These are phyloP conservation scores for Scortum barcoo DNA, from an alignment of 2,113 vertebrate species.

Conservation along the genomic window DNA sequence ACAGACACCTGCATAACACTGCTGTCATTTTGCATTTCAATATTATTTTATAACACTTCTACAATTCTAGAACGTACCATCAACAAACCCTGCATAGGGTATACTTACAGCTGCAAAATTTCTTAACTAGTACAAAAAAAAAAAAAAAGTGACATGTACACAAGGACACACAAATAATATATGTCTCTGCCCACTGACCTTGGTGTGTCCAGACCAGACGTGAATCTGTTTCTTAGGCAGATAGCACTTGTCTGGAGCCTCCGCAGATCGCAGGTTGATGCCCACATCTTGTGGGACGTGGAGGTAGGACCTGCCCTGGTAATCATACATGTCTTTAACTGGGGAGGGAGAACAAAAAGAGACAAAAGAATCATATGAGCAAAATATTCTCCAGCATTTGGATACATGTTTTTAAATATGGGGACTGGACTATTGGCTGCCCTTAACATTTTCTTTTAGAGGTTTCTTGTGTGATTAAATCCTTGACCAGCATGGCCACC, in stretches of 20 bases:
- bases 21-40: not conserved
- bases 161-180: not conserved
- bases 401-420: not conserved
- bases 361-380: not conserved
- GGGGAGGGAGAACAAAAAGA: slow-evolving; percentile 35
- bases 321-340: slow-evolving; percentile 99
- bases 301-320: slow-evolving; percentile 97
- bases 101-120: not conserved
- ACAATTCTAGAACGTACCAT: not conserved
- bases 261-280: slow-evolving; percentile 92
- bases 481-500: not conserved
- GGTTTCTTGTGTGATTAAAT: not conserved
- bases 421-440: not conserved
- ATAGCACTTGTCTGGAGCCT: slow-evolving; percentile 96
- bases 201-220: slow-evolving; percentile 98
- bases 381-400: not conserved
- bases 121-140: not conserved
- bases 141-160: not conserved
- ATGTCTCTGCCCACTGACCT: slow-evolving; percentile 82
- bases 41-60: not conserved
- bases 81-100: not conserved
- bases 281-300: slow-evolving; percentile 98
- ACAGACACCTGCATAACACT: not conserved
- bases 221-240: slow-evolving; percentile 99
- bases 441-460: not conserved